These are phyloP conservation scores for Hippasteria phrygiana DNA, from an alignment of 53 echinoderm and acorn worm genomes.

Conservation along the genomic window DNA sequence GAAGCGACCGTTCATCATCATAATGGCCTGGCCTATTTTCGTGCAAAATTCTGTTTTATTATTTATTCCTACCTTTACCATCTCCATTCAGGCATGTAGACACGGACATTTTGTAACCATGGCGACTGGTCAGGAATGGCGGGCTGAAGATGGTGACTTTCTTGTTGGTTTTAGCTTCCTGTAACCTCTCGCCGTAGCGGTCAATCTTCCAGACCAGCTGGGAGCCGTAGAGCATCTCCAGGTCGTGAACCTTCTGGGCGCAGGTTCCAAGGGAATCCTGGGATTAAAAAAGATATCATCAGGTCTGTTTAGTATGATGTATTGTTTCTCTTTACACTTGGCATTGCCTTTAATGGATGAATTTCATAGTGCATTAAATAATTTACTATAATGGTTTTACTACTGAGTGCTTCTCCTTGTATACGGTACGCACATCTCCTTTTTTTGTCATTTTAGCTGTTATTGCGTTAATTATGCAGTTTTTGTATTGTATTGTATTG, in stretches of 20 bases:
- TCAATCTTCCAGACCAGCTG: constrained; percentile 99
- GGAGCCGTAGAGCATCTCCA: constrained; percentile 97
- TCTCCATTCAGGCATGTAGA: constrained; percentile 95
- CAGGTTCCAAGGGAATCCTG: constrained; percentile 85
- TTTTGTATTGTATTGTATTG: too few species aligned
- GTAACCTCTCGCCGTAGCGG: constrained; percentile 91
- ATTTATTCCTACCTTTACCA: constrained; percentile 87
- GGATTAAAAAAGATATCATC: too few species aligned
- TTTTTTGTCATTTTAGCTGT: too few species aligned
- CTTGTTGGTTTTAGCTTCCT: constrained; percentile 96
- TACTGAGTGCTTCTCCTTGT: too few species aligned
- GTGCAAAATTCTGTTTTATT: neutral
- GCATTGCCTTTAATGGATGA: too few species aligned
- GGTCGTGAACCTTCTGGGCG: constrained; percentile 93
- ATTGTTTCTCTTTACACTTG: too few species aligned
- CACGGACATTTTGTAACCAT: constrained; percentile 96
- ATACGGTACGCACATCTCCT: too few species aligned
- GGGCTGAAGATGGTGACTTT: constrained; percentile 98
- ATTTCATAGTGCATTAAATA: too few species aligned
- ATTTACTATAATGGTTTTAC: too few species aligned
- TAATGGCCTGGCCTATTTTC: neutral
- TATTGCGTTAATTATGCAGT: too few species aligned
- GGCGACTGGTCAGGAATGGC: constrained; percentile 94
- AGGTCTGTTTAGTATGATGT: too few species aligned
- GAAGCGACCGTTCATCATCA: too few species aligned